phyloP scores from a whole-genome alignment of 2,797 vertebrate species.

The Chiloscyllium punctatum region DNA sequence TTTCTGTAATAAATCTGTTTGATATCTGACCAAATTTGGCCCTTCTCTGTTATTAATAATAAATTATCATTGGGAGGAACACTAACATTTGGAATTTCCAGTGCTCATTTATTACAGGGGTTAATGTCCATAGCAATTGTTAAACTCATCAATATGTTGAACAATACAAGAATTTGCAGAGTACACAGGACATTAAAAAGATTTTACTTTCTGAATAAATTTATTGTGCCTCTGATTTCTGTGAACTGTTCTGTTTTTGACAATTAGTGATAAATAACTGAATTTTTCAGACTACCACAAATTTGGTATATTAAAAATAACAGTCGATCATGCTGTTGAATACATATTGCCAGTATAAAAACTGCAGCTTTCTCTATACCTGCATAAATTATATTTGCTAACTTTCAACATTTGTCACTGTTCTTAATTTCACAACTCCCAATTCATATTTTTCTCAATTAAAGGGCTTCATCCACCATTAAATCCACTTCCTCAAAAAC shows the following conservation, averaged over 20 bases:
- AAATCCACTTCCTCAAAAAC: neutral
- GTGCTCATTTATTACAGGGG: neutral
- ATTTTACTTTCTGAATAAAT: neutral
- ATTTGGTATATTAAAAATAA: neutral
- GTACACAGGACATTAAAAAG: neutral
- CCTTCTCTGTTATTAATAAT: neutral
- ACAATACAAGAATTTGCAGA: neutral
- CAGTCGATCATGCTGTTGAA: neutral
- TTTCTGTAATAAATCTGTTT: slow-evolving; percentile 24
- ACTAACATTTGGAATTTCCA: neutral
- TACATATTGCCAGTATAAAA: neutral
- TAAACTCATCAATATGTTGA: slow-evolving; percentile 26
- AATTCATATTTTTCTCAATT: neutral
- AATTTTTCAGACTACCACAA: slow-evolving; percentile 6
- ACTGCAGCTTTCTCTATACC: neutral
- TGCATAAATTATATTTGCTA: neutral
- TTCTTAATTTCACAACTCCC: slow-evolving; percentile 13
- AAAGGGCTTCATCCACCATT: neutral
- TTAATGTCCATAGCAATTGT: neutral
- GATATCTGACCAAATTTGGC: neutral
- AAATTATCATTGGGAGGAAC: neutral
- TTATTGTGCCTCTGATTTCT: neutral
- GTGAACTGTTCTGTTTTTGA: neutral
- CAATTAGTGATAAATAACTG: neutral
- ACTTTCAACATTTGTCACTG: neutral